Percentiles rank a stretch among this genome's conserved stretches.
Conservation (phyloP, 2,888 invertebrate species). For the Drepanosiphum platanoidis region DNA sequence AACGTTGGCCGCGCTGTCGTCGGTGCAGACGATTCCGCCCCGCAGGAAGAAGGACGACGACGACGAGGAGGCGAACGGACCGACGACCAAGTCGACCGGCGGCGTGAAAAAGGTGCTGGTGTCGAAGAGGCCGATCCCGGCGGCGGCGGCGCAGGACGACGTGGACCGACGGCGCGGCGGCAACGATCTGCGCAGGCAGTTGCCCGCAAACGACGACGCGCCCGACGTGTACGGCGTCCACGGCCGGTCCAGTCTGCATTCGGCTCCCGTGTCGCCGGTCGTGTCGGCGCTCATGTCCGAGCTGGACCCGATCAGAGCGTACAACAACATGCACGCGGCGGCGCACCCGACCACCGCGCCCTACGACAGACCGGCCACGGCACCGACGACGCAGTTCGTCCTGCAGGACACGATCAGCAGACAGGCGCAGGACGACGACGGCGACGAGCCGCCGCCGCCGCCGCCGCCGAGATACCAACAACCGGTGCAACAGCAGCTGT, state of each 20-base stretch:
- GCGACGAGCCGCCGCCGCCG: slow-evolving; percentile 8
- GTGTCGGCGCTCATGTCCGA: slow-evolving; percentile 63
- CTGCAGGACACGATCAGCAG: slow-evolving; percentile 50
- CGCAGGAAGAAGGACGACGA: slow-evolving; percentile 6
- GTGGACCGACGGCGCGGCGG: slow-evolving; percentile 56
- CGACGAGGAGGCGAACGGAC: neutral
- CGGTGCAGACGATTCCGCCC: neutral
- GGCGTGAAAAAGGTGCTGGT: slow-evolving; percentile 63
- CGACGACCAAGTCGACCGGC: neutral
- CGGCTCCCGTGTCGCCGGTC: slow-evolving; percentile 56
- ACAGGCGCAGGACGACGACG: slow-evolving; percentile 56
- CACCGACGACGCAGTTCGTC: slow-evolving; percentile 42
- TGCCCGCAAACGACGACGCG: slow-evolving; percentile 63
- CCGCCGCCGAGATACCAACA: slow-evolving; percentile 11
- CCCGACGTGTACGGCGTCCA: slow-evolving; percentile 63
- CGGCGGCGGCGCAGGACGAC: slow-evolving; percentile 28
- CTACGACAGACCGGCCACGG: slow-evolving; percentile 20
- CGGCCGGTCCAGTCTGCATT: slow-evolving; percentile 15
- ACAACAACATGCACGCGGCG: no score
- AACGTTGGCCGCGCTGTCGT: slow-evolving; percentile 4
- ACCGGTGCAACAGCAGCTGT: slow-evolving; percentile 4
- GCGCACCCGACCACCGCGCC: slow-evolving; percentile 13
- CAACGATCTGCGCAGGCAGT: slow-evolving; percentile 61
- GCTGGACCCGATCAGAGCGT: slow-evolving; percentile 57
- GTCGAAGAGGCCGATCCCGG: slow-evolving; percentile 64